Conservation (phyloP, 2,888 invertebrate genomes). For the Drosophila multiciliata region DNA sequence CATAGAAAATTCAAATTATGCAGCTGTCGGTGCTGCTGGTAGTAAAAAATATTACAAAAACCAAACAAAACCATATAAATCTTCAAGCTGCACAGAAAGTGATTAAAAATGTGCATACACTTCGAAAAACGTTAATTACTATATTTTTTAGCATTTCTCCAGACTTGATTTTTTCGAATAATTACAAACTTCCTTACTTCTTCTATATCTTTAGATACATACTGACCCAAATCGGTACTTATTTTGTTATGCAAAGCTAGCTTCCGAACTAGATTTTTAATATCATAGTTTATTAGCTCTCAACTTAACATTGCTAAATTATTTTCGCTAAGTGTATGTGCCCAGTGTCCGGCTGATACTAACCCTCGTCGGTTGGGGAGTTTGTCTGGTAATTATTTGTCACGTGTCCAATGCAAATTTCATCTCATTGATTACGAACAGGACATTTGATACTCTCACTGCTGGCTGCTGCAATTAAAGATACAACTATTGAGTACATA, state of each 20-base stretch:
- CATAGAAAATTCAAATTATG: constrained; percentile 60
- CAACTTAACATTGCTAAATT: not conserved
- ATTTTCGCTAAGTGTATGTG: constrained; percentile 28
- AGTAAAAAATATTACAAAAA: constrained; percentile 43
- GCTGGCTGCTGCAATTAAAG: constrained; percentile 66
- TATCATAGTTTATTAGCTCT: no score
- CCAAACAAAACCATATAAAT: constrained; percentile 11
- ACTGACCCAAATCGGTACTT: not conserved
- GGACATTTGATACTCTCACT: constrained; percentile 76
- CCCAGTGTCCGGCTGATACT: constrained; percentile 15
- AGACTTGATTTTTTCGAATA: not conserved
- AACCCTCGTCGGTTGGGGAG: constrained; percentile 2
- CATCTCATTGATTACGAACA: constrained; percentile 72
- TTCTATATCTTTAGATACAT: not conserved
- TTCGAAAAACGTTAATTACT: constrained; percentile 4
- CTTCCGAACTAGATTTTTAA: not conserved
- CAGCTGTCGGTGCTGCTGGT: constrained; percentile 62
- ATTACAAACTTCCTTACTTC: not conserved
- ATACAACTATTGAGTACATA: constrained; percentile 39
- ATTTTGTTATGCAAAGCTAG: not conserved
- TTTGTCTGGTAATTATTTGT: constrained; percentile 77
- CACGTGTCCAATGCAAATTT: constrained; percentile 83
- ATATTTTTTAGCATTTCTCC: not conserved
- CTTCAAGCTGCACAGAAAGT: constrained; percentile 39
- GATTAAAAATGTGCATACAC: constrained; percentile 57